A percentile compares a stretch with the other conserved stretches of the same genome.
phyloP scores from a whole-genome alignment of 2,888 invertebrate genomes.

The Eretmocerus hayati region DNA sequence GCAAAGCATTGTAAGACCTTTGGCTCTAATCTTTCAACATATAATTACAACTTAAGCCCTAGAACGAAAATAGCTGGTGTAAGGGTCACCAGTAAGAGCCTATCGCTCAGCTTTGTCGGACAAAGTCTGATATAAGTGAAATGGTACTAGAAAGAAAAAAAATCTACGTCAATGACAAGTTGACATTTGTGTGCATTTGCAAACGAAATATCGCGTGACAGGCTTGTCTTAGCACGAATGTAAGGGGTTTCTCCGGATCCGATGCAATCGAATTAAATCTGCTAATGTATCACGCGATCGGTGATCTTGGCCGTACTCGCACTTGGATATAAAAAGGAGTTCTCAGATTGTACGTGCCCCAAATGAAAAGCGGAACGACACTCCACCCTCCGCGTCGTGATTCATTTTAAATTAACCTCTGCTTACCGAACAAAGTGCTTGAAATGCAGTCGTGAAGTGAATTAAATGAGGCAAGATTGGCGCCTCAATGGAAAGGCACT shows the following conservation, averaged over 20 bases:
- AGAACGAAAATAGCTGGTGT: too few species aligned
- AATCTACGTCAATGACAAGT: constrained; percentile 1
- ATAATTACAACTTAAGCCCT: too few species aligned
- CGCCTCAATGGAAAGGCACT: too few species aligned
- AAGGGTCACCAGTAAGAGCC: too few species aligned
- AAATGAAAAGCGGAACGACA: constrained; percentile 45
- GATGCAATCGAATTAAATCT: constrained; percentile 41
- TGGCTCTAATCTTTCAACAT: too few species aligned
- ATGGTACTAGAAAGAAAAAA: too few species aligned
- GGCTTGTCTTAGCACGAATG: constrained; percentile 39
- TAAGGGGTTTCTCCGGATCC: constrained; percentile 40
- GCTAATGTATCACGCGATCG: constrained; percentile 41
- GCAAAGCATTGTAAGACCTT: too few species aligned
- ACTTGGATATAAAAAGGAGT: constrained; percentile 37
- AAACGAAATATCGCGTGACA: constrained; percentile 41
- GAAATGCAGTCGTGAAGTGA: too few species aligned
- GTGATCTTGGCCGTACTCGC: constrained; percentile 26
- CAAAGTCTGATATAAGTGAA: too few species aligned
- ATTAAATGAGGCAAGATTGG: too few species aligned
- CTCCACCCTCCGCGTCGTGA: constrained; percentile 38
- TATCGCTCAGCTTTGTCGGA: too few species aligned
- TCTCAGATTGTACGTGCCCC: constrained; percentile 22
- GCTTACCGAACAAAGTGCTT: too few species aligned
- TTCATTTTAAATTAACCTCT: constrained; percentile 45
- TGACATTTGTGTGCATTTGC: constrained; percentile 21